Evolutionary conservation across 2,888 invertebrate species (phyloP), one percentile per base, ranked within the genome.

Genomic region (Aphidius colemani): DNA sequence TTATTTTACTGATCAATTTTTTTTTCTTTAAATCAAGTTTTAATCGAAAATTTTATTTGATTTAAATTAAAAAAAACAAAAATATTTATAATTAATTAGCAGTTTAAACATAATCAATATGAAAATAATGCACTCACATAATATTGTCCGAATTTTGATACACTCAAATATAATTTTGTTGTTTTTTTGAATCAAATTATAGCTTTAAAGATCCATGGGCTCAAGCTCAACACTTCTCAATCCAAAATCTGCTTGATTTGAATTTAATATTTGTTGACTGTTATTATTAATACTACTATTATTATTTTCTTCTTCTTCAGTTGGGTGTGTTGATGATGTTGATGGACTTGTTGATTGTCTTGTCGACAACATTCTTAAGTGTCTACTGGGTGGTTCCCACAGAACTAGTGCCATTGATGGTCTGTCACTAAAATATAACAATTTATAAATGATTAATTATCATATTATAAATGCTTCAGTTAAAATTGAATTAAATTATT

Each of bases 341-440:
- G 50, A 69, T 1, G 72, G 70, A 40, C 71, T 69, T n/a, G 74
- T 69, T 3, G 69, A 67, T 53, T 75, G 69, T 8, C 73, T 71
- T 6, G 66, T 67, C 2, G 77, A 67, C 4, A 79, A 66, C 39
- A 78, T 65, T 53, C 76, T 74, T 85, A 81, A 85, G 86, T 74
- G 83, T 69, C 85, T 84, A 40, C 87, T 86, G 62, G 90, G 88
- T 0, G 93, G 93, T 76, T 91, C 89, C 93, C 93, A 94, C 8
- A 93, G 86, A 2, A 94, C 91, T 68, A 94, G 78, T 5, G 93
- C 93, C 83, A 91, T 92, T 73, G 90, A 90, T 0, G 92, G 92
- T 76, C 89, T 87, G 72, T 90, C 88, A 71, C 86, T 88, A 67
- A 72, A 78, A 83, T 76, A 69, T 59, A 75, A 73, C 9, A 46